Conservation (phyloP, 2,797 vertebrate genomes). For the Mallotus villosus region DNA sequence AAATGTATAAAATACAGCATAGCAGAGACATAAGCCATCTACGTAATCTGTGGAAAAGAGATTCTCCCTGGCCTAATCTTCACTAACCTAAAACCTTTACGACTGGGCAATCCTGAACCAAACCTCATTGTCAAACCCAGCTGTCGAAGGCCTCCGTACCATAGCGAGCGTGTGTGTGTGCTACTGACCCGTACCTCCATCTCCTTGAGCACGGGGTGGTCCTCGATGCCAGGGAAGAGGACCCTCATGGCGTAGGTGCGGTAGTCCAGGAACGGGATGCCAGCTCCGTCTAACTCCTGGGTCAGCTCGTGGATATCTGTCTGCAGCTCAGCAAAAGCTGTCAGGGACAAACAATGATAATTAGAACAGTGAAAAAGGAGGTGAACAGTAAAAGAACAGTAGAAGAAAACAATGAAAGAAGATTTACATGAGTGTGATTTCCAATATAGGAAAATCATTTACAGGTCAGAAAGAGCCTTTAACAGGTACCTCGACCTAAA, state of each 20-base stretch:
- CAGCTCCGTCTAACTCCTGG: slow-evolving; percentile 93
- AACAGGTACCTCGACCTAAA: too few species aligned
- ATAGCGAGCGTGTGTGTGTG: background rate
- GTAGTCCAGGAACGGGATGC: slow-evolving; percentile 97
- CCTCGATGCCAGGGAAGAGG: slow-evolving; percentile 96
- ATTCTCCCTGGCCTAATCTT: too few species aligned
- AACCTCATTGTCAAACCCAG: background rate
- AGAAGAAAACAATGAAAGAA: background rate
- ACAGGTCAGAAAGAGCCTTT: too few species aligned
- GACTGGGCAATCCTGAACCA: too few species aligned
- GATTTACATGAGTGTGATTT: too few species aligned
- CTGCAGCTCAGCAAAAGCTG: slow-evolving; percentile 96
- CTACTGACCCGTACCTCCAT: slow-evolving; percentile 91
- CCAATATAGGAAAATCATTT: too few species aligned
- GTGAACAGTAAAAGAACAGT: background rate
- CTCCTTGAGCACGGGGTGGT: slow-evolving; percentile 98
- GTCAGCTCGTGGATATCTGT: slow-evolving; percentile 97
- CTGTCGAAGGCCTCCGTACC: background rate
- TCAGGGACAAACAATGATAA: background rate
- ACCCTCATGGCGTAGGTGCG: slow-evolving; percentile 98
- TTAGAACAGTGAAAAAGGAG: background rate
- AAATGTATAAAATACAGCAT: background rate
- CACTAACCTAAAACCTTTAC: too few species aligned
- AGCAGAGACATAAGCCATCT: background rate
- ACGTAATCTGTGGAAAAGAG: too few species aligned